Evolutionary conservation across 2,888 invertebrate genomes (phyloP), one percentile per base, ranked within the genome.

Genomic region (Eumerus sabulonum): DNA sequence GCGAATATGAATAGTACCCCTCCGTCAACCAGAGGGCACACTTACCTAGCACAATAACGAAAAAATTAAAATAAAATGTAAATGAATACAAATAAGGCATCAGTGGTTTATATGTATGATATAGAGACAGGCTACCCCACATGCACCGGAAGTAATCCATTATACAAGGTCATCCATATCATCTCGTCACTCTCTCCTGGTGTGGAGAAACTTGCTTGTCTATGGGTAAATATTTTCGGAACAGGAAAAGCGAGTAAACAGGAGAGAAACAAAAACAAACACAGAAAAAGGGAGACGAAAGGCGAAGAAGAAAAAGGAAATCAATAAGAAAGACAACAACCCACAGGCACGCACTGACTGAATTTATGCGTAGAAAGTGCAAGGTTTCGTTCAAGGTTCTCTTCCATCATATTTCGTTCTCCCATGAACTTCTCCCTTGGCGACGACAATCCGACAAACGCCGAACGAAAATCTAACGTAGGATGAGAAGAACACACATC

Each of bases 351-450:
- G 62, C 53, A 14, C 38, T 62, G 67, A 72, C 62, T 73, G 44
- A 68, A 53, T 68, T 68, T 73, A 72, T 73, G 77, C 67, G 62
- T 63, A 77, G 44, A 36, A 27, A 72, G 62, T 72, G 67, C 77
- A 77, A 73, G 72, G 72, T 59, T 73, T 38, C 67, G 77, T 73
- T 77, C 77, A 77, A 77, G 73, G 77, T 38, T 73, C 38, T 60
- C 13, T 57, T 19, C 60, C 48, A 60, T 73, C 73, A 67, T 50
- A 73, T 66, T 59, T 73, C 66, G 66, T 67, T 60, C 44, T 47
- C 64, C 54, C 59, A 59, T 64, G 27, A 27, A 27, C 27, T 27
- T 27, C n/a, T n/a, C n/a, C 59, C 27, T 40, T 48, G 36, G 17
- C 54, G 40, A 16, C 70, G 44, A 18, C 70, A 60, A 9, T 42